Base-by-base conservation (phyloP, 2,888 invertebrate genomes). In the Orchesellides sinensis region DNA sequence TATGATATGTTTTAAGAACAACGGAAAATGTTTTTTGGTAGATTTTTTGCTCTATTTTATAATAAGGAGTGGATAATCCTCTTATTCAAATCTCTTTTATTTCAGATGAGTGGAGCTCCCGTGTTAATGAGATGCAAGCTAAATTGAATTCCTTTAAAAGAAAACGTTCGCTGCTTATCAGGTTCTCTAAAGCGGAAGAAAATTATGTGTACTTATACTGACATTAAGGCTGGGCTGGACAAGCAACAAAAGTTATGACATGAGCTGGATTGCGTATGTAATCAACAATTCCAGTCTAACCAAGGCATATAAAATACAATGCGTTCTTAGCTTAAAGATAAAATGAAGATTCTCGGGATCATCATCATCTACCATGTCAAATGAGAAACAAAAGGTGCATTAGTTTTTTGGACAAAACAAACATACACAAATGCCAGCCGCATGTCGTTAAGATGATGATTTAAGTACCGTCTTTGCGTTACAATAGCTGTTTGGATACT, bases 371-470 rank as follows among this genome's bases (percentile, higher is more conserved):
- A 17, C 17, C 10, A n/a, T 47, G 47, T 47, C 3, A 52, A 52
- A 21, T 19, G 21, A 21, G 21, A 52, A 21, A 52, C 52, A 52
- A 52, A 47, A 52, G 52, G 52, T 21, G 21, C 52, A 52, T 52
- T 23, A 29, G 19, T 56, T 59, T 65, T 59, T 65, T 65, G 72
- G 47, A 66, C 49, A 80, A 80, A 80, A 66, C 72, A 80, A 80
- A 80, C 80, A 70, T 79, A 66, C 72, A 70, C 70, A 72, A 72
- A 54, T 80, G 80, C 72, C 72, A 72, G 80, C 65, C 54, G 49
- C 72, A 72, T 72, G 80, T 80, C 80, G 80, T 80, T 80, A 80
- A 66, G 72, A 80, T 72, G 80, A 80, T 72, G 80, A 80, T 80
- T 80, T 80, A 80, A 80, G 80, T 72, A 72, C 45, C 47, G 45